Evolutionary conservation across 1,140 invertebrate genomes (phyloP), one percentile per base, ranked within the genome.

Genomic region (Trinorchestia longiramus): DNA sequence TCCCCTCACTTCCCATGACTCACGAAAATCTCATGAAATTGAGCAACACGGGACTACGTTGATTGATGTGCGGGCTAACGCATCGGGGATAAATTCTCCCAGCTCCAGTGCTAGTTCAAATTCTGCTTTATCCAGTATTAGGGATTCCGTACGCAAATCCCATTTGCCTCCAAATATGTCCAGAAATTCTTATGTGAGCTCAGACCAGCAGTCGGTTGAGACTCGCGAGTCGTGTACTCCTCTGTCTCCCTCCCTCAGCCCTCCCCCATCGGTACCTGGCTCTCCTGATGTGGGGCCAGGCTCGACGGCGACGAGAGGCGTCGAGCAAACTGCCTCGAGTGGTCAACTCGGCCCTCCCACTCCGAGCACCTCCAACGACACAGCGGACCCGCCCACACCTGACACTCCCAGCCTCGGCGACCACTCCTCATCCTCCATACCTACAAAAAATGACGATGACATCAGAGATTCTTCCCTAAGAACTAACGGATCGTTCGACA

Each of bases 311-410:
- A 19, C 88, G 43, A 91, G 88, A 28, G 88, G 88, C 28, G 88
- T 17, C 41, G 88, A 77, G 28, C 62, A 77, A 77, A 28, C 62
- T 36, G 15, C 62, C 1, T 77, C 62, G 1, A 36, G 62, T 36
- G 88, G 41, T 91, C 41, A 23, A 19, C 43, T 91, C 41, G 88
- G 88, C 41, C 88, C 88, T 6, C 88, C 88, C 28, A 91, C 88
- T 15, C 88, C 88, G 6, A 91, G 88, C 88, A 91, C 88, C 88
- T 91, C 88, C 88, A 91, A 91, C 43, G 88, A 91, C 28, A 91
- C 88, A 42, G 41, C 88, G 0, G 88, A 91, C 88, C 88, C 88
- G 43, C 88, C 88, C 88, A 91, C 88, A 11, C 88, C 88, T 41
- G 88, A 91, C 43, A 91, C 88, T 11, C 41, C 88, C 41, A 42